Evolutionary conservation across 2,797 vertebrate genomes (phyloP).

Genomic region (Pachyuromys duprasi): DNA sequence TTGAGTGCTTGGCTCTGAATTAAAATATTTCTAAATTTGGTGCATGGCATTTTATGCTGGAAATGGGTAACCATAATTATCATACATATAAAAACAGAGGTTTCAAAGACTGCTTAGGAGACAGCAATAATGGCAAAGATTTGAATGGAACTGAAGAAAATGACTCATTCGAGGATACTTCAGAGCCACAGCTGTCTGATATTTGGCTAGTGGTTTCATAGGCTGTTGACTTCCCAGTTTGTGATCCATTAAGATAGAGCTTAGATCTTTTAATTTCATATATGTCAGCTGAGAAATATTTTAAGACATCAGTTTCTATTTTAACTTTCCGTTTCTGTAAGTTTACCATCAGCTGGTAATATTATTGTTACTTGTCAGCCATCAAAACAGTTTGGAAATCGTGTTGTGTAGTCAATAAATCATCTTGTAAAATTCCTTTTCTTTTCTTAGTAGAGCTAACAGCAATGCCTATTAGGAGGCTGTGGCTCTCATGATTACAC

Average conservation of each 20-base stretch:
- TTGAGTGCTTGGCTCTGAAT: not conserved
- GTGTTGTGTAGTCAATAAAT: constrained; percentile 73
- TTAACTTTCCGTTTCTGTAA: constrained; percentile 68
- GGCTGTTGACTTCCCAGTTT: constrained; percentile 48
- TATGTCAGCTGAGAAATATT: constrained; percentile 55
- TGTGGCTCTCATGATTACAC: constrained; percentile 79
- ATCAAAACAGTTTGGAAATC: constrained; percentile 56
- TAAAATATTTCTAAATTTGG: not conserved
- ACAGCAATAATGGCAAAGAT: constrained; percentile 13
- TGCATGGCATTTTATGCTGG: not conserved
- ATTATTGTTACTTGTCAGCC: constrained; percentile 75
- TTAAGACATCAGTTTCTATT: constrained; percentile 46
- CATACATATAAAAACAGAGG: not conserved
- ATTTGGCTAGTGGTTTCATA: not conserved
- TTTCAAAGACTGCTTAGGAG: not conserved
- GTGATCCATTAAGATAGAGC: constrained; percentile 56
- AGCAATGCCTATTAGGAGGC: constrained; percentile 75
- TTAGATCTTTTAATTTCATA: constrained; percentile 62
- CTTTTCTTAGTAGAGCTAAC: constrained; percentile 71
- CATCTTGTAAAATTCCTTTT: constrained; percentile 64
- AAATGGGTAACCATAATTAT: not conserved
- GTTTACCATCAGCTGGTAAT: constrained; percentile 69
- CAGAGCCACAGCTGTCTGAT: not conserved
- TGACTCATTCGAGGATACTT: not conserved
- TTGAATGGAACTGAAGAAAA: not conserved